phyloP scores from a whole-genome alignment of 2,888 invertebrate genomes.

The Agapostemon virescens region DNA sequence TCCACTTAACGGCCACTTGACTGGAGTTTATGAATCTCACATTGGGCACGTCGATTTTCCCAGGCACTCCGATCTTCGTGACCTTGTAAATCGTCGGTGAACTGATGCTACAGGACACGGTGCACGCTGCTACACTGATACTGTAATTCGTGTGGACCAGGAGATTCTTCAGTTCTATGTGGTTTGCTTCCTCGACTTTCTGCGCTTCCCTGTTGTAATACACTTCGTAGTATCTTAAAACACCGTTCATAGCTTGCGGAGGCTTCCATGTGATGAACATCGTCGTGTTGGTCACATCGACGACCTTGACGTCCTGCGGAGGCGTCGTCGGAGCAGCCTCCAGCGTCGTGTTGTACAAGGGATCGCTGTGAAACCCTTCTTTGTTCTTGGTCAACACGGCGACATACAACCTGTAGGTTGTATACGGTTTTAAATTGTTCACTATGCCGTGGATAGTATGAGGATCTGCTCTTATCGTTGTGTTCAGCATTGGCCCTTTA shows the following conservation, averaged over 20 bases:
- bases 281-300: constrained; percentile 84
- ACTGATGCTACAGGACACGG: constrained; percentile 84
- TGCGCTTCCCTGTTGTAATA: constrained; percentile 79
- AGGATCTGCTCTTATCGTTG: constrained; percentile 81
- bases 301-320: constrained; percentile 84
- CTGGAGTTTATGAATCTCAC: constrained; percentile 80
- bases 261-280: constrained; percentile 86
- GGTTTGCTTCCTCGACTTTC: constrained; percentile 69
- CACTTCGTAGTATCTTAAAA: constrained; percentile 86
- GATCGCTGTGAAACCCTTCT: constrained; percentile 83
- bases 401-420: constrained; percentile 87
- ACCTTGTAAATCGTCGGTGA: constrained; percentile 82
- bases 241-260: constrained; percentile 88
- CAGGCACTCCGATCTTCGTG: constrained; percentile 85
- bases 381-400: constrained; percentile 84
- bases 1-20: constrained; percentile 81
- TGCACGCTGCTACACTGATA: constrained; percentile 88
- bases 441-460: constrained; percentile 83
- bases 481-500: constrained; percentile 81
- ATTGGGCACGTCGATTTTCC: constrained; percentile 78
- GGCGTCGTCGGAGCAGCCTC: constrained; percentile 86
- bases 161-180: constrained; percentile 70
- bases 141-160: constrained; percentile 84
- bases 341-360: constrained; percentile 85
- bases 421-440: constrained; percentile 86